Percentiles rank a stretch among this genome's conserved stretches.
These are phyloP conservation scores for Trididemnum nubilum DNA, from an alignment of 23 tunicate genomes.

Conservation along the genomic window DNA sequence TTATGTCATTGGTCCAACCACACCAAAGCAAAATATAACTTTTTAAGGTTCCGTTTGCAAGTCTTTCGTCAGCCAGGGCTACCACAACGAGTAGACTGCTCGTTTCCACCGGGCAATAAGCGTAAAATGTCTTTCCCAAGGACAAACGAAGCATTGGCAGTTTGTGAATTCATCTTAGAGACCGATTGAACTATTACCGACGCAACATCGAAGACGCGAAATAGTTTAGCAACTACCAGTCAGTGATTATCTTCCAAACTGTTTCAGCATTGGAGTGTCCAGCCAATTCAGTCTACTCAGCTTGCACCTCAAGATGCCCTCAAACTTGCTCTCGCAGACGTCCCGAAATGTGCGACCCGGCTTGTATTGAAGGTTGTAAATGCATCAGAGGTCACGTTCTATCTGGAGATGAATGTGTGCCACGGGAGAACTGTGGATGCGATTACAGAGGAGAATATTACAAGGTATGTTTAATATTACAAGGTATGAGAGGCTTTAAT, in stretches of 20 bases:
- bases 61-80: too few species aligned
- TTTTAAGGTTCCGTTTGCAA: too few species aligned
- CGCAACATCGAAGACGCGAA: not conserved
- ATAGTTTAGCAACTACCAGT: too few species aligned
- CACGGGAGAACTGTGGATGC: conserved; percentile 48
- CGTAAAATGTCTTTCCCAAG: too few species aligned
- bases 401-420: conserved; percentile 54
- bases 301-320: conserved; percentile 54
- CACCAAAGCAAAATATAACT: too few species aligned
- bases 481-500: conserved; percentile 7
- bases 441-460: conserved; percentile 34
- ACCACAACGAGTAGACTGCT: too few species aligned
- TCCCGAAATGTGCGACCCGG: not conserved
- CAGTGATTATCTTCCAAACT: too few species aligned
- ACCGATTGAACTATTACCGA: too few species aligned
- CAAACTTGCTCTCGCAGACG: conserved; percentile 14
- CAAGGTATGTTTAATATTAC: conserved; percentile 52
- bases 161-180: too few species aligned
- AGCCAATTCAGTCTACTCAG: conserved; percentile 50
- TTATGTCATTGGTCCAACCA: too few species aligned
- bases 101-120: too few species aligned
- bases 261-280: conserved; percentile 32
- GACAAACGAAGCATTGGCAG: not conserved
- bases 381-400: conserved; percentile 45
- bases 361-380: conserved; percentile 58